These are phyloP conservation scores for Acanthis flammea DNA, from an alignment of 2,797 vertebrate genomes.

Conservation along the genomic window DNA sequence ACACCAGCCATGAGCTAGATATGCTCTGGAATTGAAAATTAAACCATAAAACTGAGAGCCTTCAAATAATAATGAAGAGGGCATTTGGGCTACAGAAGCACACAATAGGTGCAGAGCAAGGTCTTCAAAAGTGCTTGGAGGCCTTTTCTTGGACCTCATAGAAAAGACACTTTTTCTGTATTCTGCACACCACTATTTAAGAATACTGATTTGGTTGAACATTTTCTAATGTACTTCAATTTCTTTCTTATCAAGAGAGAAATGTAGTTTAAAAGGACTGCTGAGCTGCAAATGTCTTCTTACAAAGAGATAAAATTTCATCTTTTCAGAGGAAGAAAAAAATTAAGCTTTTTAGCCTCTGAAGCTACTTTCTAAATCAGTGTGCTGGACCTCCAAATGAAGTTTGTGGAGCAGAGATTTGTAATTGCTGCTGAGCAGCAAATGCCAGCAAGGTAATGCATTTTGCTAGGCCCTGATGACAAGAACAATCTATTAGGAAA, in stretches of 20 bases:
- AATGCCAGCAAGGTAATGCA: background rate
- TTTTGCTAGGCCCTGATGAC: background rate
- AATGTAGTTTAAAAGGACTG: background rate
- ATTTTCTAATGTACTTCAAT: constrained; percentile 1
- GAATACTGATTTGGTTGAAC: background rate
- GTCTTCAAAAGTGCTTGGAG: background rate
- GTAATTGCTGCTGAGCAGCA: background rate
- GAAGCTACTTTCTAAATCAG: background rate
- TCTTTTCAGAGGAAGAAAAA: background rate
- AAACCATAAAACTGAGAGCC: background rate
- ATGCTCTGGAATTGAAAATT: background rate
- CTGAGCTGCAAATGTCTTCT: constrained; percentile 15
- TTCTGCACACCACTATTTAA: background rate
- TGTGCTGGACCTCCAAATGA: background rate
- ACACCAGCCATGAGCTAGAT: background rate
- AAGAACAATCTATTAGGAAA: background rate
- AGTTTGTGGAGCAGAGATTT: background rate
- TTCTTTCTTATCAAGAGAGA: background rate
- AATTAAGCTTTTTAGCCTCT: background rate
- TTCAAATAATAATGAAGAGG: background rate
- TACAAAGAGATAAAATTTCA: constrained; percentile 25
- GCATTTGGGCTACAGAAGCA: background rate
- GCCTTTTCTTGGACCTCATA: background rate
- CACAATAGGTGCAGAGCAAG: background rate
- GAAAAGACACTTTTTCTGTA: background rate